Percentiles rank a stretch among this genome's conserved stretches.
Conservation (phyloP, 2,797 vertebrate genomes). For the Dallia pectoralis region DNA sequence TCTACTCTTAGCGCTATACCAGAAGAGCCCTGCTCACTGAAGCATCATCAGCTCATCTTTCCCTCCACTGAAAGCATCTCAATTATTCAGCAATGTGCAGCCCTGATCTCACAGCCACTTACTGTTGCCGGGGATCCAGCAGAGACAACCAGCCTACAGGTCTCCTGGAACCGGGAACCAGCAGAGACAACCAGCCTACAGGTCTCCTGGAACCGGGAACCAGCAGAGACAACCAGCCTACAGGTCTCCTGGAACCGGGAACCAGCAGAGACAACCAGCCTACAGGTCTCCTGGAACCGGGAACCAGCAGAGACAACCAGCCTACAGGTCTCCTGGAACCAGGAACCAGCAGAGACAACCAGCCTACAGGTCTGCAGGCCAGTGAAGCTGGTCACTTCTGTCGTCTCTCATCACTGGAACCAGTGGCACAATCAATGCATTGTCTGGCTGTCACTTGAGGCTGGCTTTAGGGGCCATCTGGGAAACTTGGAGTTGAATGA, state of each 20-base stretch:
- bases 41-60: constrained; percentile 29
- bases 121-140: not conserved
- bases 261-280: not conserved
- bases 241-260: too few species aligned
- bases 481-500: not conserved
- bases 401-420: not conserved
- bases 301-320: not conserved
- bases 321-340: too few species aligned
- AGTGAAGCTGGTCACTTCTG: not conserved
- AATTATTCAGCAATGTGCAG: constrained; percentile 21
- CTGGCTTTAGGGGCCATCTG: not conserved
- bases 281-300: too few species aligned
- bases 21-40: constrained; percentile 13
- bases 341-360: not conserved
- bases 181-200: not conserved
- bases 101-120: not conserved
- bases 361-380: not conserved
- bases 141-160: not conserved
- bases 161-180: too few species aligned
- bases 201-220: too few species aligned
- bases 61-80: constrained; percentile 11
- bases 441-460: not conserved
- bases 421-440: not conserved
- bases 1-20: not conserved
- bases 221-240: not conserved